Conservation (phyloP, 2,113 vertebrate species). For the Clupea harengus region DNA sequence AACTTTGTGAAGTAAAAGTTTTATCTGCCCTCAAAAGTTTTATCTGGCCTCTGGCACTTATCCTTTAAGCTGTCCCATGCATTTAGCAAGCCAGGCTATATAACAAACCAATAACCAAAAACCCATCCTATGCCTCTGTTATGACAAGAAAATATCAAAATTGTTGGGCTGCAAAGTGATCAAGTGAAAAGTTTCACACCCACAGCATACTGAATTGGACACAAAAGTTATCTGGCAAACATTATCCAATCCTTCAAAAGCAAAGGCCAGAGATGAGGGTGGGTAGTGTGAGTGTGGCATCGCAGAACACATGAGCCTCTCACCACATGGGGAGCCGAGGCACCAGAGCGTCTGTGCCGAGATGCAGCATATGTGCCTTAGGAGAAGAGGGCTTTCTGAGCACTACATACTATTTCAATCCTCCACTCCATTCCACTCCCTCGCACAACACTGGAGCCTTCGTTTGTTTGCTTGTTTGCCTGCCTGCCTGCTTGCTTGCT, state of each 20-base stretch:
- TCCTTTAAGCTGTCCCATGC: background rate
- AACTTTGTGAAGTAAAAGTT: background rate
- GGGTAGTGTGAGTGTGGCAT: background rate
- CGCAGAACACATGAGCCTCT: background rate
- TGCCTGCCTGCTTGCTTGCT: background rate
- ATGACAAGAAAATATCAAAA: background rate
- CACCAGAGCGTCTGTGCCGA: constrained; percentile 7
- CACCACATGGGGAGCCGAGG: background rate
- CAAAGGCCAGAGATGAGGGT: background rate
- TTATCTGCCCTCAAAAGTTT: background rate
- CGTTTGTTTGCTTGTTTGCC: background rate
- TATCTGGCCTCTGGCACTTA: background rate
- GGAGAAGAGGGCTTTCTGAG: background rate
- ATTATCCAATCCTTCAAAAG: background rate
- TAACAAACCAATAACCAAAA: background rate
- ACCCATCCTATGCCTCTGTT: background rate
- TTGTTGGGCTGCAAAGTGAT: background rate
- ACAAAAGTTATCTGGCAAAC: background rate
- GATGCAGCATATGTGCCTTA: background rate
- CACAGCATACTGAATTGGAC: background rate
- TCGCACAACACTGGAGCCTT: background rate
- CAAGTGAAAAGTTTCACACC: background rate
- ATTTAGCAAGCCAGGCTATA: background rate
- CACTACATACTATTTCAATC: background rate
- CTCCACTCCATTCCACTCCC: background rate